Evolutionary conservation across 2,797 vertebrate genomes (phyloP).

Genomic region (Apogon talboti): DNA sequence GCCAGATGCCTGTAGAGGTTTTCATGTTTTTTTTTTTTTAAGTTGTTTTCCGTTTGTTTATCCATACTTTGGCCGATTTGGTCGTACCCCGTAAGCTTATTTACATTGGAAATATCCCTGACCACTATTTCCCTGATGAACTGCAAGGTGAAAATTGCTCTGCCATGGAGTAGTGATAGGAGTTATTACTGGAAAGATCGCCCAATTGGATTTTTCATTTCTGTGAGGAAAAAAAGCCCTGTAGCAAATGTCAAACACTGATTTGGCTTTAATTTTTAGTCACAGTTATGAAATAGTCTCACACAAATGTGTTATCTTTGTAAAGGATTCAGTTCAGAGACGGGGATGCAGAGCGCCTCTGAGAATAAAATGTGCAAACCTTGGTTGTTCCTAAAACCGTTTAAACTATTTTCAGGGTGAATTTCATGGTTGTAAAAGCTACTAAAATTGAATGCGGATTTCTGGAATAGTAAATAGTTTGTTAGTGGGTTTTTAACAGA

Average conservation of each 20-base stretch:
- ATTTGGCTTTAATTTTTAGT: constrained; percentile 49
- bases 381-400: constrained; percentile 8
- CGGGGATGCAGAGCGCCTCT: not conserved
- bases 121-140: constrained; percentile 24
- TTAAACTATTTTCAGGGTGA: too few species aligned
- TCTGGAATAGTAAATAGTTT: too few species aligned
- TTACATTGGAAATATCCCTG: constrained; percentile 40
- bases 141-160: constrained; percentile 39
- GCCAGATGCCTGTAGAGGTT: constrained; percentile 3
- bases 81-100: constrained; percentile 7
- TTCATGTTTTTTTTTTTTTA: not conserved
- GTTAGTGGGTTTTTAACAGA: too few species aligned
- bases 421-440: too few species aligned
- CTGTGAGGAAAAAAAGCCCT: constrained; percentile 13
- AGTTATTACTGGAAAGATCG: constrained; percentile 55
- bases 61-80: not conserved
- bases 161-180: constrained; percentile 20
- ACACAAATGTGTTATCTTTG: constrained; percentile 29
- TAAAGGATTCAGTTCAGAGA: not conserved
- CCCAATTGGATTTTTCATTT: constrained; percentile 47
- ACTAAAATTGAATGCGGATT: too few species aligned
- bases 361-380: not conserved
- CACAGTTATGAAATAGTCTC: constrained; percentile 23
- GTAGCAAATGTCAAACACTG: constrained; percentile 54
- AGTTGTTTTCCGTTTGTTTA: not conserved